Percentiles rank a stretch among this genome's conserved stretches.
Evolutionary conservation across 2,113 vertebrate species (phyloP).

Genomic region (Collichthys lucidus): DNA sequence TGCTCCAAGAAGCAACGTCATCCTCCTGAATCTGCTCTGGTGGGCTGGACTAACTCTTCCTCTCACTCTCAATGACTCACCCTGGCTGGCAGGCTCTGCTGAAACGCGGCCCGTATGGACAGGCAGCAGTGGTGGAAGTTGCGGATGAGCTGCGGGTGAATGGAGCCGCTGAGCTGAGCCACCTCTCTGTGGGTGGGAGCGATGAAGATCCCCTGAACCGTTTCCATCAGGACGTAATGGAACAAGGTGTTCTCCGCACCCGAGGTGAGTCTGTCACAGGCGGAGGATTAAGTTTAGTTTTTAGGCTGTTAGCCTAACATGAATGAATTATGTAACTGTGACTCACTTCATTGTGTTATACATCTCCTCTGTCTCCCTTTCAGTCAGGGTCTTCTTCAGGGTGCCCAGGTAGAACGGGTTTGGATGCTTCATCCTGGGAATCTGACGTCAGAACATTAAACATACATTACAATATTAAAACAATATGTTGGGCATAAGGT

Average conservation of each 20-base stretch:
- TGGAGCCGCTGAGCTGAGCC: constrained; percentile 88
- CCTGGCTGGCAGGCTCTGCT: constrained; percentile 86
- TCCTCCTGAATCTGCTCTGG: no score
- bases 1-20: background rate
- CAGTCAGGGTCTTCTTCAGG: constrained; percentile 88
- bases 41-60: no score
- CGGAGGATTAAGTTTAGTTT: background rate
- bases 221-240: constrained; percentile 95
- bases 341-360: constrained; percentile 89
- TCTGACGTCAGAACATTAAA: constrained; percentile 71
- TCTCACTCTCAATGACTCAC: constrained; percentile 73
- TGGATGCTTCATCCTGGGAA: constrained; percentile 87
- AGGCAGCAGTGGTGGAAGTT: constrained; percentile 98
- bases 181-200: constrained; percentile 93
- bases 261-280: constrained; percentile 86
- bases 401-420: constrained; percentile 92
- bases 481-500: background rate
- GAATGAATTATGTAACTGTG: background rate
- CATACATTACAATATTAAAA: background rate
- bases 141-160: constrained; percentile 92
- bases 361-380: constrained; percentile 88
- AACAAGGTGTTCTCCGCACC: constrained; percentile 96
- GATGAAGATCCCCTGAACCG: constrained; percentile 94
- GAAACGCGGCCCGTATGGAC: constrained; percentile 91
- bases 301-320: background rate